These are phyloP conservation scores for Rissa tridactyla DNA, from an alignment of 2,113 vertebrate species.

Conservation along the genomic window DNA sequence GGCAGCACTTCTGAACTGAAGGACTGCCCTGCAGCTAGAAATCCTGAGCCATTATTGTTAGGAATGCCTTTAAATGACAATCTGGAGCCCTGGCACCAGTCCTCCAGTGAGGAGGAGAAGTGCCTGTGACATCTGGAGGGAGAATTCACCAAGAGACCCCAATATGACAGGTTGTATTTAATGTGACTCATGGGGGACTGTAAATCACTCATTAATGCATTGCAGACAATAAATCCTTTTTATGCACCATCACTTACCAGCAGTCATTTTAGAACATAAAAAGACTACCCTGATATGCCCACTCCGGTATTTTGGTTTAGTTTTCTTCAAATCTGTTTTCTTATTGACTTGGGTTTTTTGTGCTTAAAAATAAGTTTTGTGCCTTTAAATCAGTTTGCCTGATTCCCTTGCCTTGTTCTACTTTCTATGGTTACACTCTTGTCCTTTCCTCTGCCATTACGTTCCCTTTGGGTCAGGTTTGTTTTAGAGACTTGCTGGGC, in stretches of 20 bases:
- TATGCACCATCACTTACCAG: neutral
- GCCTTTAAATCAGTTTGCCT: neutral
- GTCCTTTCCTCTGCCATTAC: neutral
- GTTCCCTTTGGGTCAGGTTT: neutral
- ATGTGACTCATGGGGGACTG: neutral
- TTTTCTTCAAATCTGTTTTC: neutral
- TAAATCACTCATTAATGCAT: slow-evolving; percentile 28
- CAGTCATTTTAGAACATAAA: neutral
- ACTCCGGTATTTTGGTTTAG: neutral
- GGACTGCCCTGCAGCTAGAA: slow-evolving; percentile 9
- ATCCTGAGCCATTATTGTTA: neutral
- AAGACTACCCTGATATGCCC: neutral
- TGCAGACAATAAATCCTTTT: slow-evolving; percentile 40
- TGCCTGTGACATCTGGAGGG: slow-evolving; percentile 50
- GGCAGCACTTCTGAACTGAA: neutral
- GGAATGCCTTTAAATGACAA: slow-evolving; percentile 38
- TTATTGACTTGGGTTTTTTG: neutral
- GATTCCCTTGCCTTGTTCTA: neutral
- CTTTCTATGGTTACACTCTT: neutral
- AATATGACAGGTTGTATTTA: slow-evolving; percentile 20
- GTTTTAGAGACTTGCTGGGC: neutral
- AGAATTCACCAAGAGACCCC: neutral
- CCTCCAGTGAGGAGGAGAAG: neutral
- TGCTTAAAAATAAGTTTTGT: neutral
- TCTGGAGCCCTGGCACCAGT: neutral